Evolutionary conservation across 2,113 vertebrate species (phyloP), one percentile per base, ranked within the genome.

Genomic region (Plotosus lineatus): DNA sequence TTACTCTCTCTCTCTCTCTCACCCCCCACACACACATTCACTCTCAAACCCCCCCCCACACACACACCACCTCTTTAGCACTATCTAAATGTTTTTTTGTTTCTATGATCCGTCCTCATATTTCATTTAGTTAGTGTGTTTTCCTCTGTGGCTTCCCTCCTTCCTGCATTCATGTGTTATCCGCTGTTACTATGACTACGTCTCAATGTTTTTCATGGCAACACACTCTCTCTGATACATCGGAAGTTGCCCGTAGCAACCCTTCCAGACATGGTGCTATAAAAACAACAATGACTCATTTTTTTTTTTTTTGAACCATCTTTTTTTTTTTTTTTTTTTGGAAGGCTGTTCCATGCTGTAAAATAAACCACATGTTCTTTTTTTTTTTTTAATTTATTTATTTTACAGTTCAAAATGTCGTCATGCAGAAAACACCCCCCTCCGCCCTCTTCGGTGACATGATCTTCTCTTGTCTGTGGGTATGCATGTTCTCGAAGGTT

Each of bases 181-280:
- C 84, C 83, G 40, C 72, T 84, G 90, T 92, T 90, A 81, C 90
- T 71, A 15, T 82, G 86, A 84, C 68, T 51, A 90, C 86, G 79
- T 81, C 87, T 81, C 81, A 88, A 86, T 91, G 85, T 92, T 92
- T 92, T 91, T 93, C 89, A 90, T 92, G 89, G 91, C 87, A 90
- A 91, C 89, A 40, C 79, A 63, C 65, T 85, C 63, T 36, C 65
- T 85, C 63, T 36, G 48, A 87, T 84, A 87, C 69, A 85, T 87
- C 75, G 71, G 87, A 88, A 86, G 90, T 90, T 90, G 77, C 87
- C 86, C 79, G 44, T 88, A 83, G 89, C 88, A 92, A 92, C 90
- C 68, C 17, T 15, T 82, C 63, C 85, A 79, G 86, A 88, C 87
- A 85, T 73, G 87, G 88, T 86, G 87, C 89, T 91, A 82, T 89